Conservation (phyloP, 2,797 vertebrate genomes). For the Macrochelys suwanniensis region DNA sequence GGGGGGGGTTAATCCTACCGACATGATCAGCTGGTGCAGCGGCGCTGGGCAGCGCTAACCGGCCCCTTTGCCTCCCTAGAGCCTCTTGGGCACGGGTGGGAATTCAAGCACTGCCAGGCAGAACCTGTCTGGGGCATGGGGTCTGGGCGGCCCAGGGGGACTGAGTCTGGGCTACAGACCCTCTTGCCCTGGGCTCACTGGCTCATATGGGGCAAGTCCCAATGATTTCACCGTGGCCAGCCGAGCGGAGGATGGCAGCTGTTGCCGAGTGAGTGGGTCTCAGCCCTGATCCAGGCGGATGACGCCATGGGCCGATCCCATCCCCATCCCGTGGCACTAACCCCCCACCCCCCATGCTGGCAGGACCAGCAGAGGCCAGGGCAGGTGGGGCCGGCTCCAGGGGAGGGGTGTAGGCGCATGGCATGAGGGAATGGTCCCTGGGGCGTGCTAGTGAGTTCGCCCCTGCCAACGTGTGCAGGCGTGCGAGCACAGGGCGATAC, state of each 20-base stretch:
- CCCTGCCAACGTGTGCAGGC: neutral
- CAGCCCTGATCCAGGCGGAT: neutral
- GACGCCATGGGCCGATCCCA: neutral
- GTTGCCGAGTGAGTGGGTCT: neutral
- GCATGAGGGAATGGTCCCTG: neutral
- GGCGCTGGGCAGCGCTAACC: neutral
- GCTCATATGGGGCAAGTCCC: neutral
- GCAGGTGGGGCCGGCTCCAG: neutral
- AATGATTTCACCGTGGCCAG: neutral
- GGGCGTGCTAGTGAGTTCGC: neutral
- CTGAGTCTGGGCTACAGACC: neutral
- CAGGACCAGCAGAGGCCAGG: neutral
- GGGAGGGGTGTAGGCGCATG: neutral
- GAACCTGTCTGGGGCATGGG: neutral
- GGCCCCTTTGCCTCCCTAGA: neutral
- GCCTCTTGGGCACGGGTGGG: neutral
- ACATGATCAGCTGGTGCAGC: conserved; percentile 12
- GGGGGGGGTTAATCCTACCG: neutral
- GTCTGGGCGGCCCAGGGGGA: neutral
- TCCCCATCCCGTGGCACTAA: neutral
- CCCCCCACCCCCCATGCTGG: neutral
- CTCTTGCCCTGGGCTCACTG: too few relatives aligned
- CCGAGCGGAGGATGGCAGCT: neutral
- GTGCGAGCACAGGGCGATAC: neutral
- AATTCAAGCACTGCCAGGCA: neutral